phyloP scores from a whole-genome alignment of 2,113 vertebrate genomes.

The Paramormyrops kingsleyae region DNA sequence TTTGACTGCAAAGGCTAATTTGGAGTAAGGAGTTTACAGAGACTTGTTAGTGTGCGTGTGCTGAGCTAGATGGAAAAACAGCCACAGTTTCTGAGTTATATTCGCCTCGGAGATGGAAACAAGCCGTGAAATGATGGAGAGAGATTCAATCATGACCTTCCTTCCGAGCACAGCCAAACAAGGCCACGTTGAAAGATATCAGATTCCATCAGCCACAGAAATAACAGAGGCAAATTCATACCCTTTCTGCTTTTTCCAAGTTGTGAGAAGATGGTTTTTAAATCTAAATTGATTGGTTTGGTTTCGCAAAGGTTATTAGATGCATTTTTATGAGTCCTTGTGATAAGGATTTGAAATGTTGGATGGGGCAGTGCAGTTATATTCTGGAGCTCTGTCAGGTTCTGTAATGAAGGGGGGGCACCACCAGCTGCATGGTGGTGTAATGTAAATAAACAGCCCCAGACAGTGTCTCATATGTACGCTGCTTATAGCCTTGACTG shows the following conservation, averaged over 20 bases:
- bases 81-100: not conserved
- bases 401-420: not conserved
- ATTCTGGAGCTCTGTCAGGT: not conserved
- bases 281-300: slow-evolving; percentile 5
- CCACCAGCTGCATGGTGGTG: not conserved
- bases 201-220: not conserved
- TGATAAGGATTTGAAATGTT: not conserved
- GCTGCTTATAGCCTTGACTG: not conserved
- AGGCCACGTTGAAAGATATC: not conserved
- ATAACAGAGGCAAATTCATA: not conserved
- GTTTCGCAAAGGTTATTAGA: not conserved
- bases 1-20: slow-evolving; percentile 6
- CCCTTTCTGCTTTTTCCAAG: not conserved
- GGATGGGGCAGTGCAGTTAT: not conserved
- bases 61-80: not conserved
- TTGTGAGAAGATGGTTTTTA: not conserved
- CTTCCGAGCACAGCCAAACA: not conserved
- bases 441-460: too few relatives aligned
- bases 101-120: not conserved
- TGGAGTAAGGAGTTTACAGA: not conserved
- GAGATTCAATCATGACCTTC: slow-evolving; percentile 13
- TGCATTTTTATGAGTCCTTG: not conserved
- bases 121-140: not conserved
- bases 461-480: not conserved
- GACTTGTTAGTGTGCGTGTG: not conserved